Percentiles rank a stretch among this genome's conserved stretches.
phyloP scores from a whole-genome alignment of 2,888 invertebrate species.

The Nomada fucata region DNA sequence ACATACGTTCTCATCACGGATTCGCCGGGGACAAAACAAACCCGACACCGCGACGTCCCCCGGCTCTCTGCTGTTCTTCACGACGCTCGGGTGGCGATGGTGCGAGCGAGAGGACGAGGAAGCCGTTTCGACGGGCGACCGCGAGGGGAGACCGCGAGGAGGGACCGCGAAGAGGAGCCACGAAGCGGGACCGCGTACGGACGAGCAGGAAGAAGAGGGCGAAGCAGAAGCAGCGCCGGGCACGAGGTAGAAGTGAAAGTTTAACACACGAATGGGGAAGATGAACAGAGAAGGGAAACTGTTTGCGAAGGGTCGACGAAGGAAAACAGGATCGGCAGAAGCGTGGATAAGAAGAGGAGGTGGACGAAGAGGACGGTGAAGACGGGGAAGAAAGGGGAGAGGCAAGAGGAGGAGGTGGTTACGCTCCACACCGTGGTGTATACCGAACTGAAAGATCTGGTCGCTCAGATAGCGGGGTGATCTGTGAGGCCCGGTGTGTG shows the following conservation, averaged over 20 bases:
- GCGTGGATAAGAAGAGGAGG: conserved; percentile 34
- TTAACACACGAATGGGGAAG: neutral
- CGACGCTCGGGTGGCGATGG: conserved; percentile 24
- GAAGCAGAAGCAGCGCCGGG: neutral
- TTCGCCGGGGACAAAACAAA: conserved; percentile 62
- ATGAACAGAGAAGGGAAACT: neutral
- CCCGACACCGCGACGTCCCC: conserved; percentile 48
- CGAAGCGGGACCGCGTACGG: neutral
- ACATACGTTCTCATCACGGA: conserved; percentile 64
- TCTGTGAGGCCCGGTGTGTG: conserved; percentile 84
- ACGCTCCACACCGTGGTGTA: conserved; percentile 69
- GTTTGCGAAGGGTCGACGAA: conserved; percentile 30
- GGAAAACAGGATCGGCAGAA: conserved; percentile 30
- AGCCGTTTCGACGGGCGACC: conserved; percentile 6
- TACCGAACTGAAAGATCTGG: conserved; percentile 80
- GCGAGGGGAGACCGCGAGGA: conserved; percentile 3
- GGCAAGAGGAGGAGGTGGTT: conserved; percentile 56
- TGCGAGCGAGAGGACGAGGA: conserved; percentile 24
- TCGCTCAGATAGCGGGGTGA: conserved; percentile 82
- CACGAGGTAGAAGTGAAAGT: conserved; percentile 1
- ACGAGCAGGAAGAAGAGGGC: neutral
- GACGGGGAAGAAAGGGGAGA: conserved; percentile 38
- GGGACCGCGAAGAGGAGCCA: neutral
- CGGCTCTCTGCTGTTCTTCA: conserved; percentile 35
- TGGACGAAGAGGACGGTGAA: conserved; percentile 30